Evolutionary conservation across 2,888 invertebrate species (phyloP).

Genomic region (Rhorus exstirpatorius): DNA sequence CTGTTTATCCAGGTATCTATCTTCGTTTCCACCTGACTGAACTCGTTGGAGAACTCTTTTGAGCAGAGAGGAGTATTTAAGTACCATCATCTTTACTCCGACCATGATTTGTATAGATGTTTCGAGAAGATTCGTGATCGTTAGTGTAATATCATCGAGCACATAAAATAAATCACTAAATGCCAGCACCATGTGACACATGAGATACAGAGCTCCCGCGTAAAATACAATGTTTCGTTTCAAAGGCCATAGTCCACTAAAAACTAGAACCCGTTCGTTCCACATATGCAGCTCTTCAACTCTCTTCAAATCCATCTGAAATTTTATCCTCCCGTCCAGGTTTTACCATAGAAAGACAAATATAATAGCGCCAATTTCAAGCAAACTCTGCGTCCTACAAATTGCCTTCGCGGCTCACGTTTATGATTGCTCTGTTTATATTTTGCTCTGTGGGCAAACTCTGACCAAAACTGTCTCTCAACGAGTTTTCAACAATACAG

Average conservation of each 20-base stretch:
- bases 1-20: constrained; percentile 8
- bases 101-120: constrained; percentile 20
- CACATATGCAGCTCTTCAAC: constrained; percentile 14
- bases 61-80: constrained; percentile 1
- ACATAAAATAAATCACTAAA: constrained; percentile 27
- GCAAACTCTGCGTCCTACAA: too few species aligned
- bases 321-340: background rate
- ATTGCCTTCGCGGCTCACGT: too few species aligned
- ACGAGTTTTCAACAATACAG: too few species aligned
- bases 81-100: constrained; percentile 13
- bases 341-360: background rate
- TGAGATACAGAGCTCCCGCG: constrained; percentile 19
- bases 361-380: too few species aligned
- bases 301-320: background rate
- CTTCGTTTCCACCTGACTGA: background rate
- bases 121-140: constrained; percentile 46
- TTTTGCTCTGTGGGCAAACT: too few species aligned
- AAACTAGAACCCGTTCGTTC: constrained; percentile 20
- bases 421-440: too few species aligned
- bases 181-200: constrained; percentile 28
- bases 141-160: constrained; percentile 24
- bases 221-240: constrained; percentile 7
- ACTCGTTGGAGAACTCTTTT: background rate
- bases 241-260: constrained; percentile 43
- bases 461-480: too few species aligned